Conservation (phyloP, 2,797 vertebrate species). For the Hapalemur alaotrensis region DNA sequence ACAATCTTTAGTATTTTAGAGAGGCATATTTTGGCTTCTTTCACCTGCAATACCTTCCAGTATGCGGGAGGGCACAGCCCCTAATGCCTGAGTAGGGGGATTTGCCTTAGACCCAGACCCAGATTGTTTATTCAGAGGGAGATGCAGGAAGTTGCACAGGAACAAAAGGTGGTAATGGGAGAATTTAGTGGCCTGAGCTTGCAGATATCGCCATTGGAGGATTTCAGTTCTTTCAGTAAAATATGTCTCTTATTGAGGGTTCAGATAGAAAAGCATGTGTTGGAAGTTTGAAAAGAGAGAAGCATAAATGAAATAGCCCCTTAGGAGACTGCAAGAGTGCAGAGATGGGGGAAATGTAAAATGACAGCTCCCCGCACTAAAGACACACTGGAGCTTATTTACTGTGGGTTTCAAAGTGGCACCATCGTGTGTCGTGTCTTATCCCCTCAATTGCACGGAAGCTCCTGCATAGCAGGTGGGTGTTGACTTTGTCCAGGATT, state of each 20-base stretch:
- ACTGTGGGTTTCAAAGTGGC: background rate
- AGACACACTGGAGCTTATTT: background rate
- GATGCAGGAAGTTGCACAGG: too few species aligned
- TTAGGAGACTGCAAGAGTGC: background rate
- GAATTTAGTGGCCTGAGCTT: background rate
- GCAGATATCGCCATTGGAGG: background rate
- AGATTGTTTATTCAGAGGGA: background rate
- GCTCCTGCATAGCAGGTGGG: background rate
- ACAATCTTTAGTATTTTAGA: background rate
- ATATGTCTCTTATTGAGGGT: background rate
- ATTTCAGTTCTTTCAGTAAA: background rate
- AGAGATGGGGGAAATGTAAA: background rate
- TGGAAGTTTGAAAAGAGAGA: background rate
- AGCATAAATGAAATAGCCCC: background rate
- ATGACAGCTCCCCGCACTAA: background rate
- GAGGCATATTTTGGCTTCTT: background rate
- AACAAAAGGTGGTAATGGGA: background rate
- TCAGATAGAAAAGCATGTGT: background rate
- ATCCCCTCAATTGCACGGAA: background rate
- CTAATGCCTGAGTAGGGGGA: background rate
- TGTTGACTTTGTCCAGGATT: background rate
- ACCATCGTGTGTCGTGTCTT: background rate
- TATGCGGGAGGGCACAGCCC: background rate
- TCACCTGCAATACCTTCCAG: background rate
- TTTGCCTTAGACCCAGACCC: background rate